phyloP scores from a whole-genome alignment of 1,140 invertebrate species.

The Drosophila sproati region DNA sequence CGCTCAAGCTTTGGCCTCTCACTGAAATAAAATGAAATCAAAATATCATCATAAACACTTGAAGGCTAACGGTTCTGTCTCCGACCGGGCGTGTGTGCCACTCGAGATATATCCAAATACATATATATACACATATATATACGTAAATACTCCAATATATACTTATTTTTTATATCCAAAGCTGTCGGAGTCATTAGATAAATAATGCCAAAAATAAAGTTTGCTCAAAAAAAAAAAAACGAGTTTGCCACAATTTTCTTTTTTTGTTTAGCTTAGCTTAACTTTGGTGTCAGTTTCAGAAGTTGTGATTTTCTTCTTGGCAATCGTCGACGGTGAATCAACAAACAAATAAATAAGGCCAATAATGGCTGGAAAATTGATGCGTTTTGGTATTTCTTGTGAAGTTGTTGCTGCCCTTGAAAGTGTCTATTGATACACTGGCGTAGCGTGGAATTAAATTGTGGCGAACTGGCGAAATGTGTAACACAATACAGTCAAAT shows the following conservation, averaged over 20 bases:
- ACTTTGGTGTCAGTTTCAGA: constrained; percentile 28
- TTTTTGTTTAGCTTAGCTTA: neutral
- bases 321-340: constrained; percentile 24
- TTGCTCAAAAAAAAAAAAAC: constrained; percentile 24
- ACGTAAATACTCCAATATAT: too few species aligned
- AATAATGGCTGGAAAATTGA: constrained; percentile 71
- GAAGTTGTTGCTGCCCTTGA: constrained; percentile 10
- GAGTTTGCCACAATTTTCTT: constrained; percentile 37
- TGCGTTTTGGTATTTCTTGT: constrained; percentile 42
- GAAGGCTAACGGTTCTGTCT: constrained; percentile 10
- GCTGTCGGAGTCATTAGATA: constrained; percentile 66
- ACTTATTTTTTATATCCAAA: constrained; percentile 38
- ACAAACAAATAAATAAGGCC: constrained; percentile 74
- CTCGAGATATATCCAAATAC: constrained; percentile 33
- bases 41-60: constrained; percentile 82
- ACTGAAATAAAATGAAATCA: constrained; percentile 66
- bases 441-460: neutral
- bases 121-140: constrained; percentile 20
- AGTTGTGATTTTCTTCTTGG: constrained; percentile 21
- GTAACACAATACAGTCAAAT: too few species aligned
- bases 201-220: constrained; percentile 66
- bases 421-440: neutral
- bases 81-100: constrained; percentile 38
- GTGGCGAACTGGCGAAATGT: too few species aligned
- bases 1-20: constrained; percentile 35